Percentiles rank a stretch among this genome's conserved stretches.
These are phyloP conservation scores for Cataglyphis rosenhaueri DNA, from an alignment of 2,888 invertebrate genomes.

Conservation along the genomic window DNA sequence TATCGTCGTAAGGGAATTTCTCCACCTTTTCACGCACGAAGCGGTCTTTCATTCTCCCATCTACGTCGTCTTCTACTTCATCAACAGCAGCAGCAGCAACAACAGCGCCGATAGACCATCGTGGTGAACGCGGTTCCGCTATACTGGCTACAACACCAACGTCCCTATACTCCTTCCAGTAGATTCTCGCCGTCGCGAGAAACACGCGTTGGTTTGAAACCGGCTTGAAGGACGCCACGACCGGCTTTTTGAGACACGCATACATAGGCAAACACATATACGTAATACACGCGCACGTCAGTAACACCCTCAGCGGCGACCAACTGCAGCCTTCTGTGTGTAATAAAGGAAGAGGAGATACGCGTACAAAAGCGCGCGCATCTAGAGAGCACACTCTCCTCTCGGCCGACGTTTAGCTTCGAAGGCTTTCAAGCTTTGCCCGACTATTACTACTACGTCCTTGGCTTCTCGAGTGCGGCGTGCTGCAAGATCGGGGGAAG, in stretches of 20 bases:
- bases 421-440: slow-evolving; percentile 73
- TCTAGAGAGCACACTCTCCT: slow-evolving; percentile 60
- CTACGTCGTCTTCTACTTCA: slow-evolving; percentile 32
- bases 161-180: slow-evolving; percentile 57
- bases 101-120: slow-evolving; percentile 24
- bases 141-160: background rate
- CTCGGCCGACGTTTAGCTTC: slow-evolving; percentile 71
- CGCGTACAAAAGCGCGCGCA: slow-evolving; percentile 50
- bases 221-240: slow-evolving; percentile 72
- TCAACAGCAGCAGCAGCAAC: background rate
- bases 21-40: slow-evolving; percentile 55
- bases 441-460: slow-evolving; percentile 57
- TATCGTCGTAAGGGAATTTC: slow-evolving; percentile 40
- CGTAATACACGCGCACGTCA: slow-evolving; percentile 31
- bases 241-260: slow-evolving; percentile 63
- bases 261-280: slow-evolving; percentile 43
- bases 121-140: slow-evolving; percentile 36
- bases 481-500: slow-evolving; percentile 59
- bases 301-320: slow-evolving; percentile 53
- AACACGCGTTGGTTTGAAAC: slow-evolving; percentile 72
- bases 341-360: slow-evolving; percentile 46
- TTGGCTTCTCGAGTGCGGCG: slow-evolving; percentile 56
- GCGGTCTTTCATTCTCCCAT: slow-evolving; percentile 35
- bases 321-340: slow-evolving; percentile 50
- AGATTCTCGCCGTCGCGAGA: slow-evolving; percentile 57